These are phyloP conservation scores for Sthenelais limicola DNA, from an alignment of 2,888 invertebrate species.

Conservation along the genomic window DNA sequence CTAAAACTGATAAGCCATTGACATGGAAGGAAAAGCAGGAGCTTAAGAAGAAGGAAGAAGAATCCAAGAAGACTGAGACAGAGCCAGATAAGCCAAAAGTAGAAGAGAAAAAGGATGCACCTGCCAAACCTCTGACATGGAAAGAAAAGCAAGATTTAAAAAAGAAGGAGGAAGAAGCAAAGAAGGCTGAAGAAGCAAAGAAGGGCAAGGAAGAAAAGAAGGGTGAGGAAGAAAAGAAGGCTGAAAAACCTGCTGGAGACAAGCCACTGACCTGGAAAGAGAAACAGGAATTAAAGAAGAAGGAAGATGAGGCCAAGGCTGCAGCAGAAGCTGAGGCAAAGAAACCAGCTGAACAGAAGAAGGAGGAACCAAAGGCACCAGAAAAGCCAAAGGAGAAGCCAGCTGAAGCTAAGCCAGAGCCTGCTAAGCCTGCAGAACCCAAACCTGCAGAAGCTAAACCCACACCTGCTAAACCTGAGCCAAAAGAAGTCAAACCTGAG, in stretches of 20 bases:
- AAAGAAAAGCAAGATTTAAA: slow-evolving; percentile 26
- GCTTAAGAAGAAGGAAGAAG: slow-evolving; percentile 16
- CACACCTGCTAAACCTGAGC: slow-evolving; percentile 17
- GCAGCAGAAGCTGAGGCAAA: neutral
- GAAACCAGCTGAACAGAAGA: neutral
- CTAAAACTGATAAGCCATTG: slow-evolving; percentile 19
- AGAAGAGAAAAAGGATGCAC: neutral
- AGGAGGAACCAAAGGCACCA: neutral
- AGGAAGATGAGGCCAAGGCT: neutral
- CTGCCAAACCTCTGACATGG: slow-evolving; percentile 25
- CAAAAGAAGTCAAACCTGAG: slow-evolving; percentile 1
- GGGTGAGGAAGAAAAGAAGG: neutral
- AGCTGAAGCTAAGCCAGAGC: neutral
- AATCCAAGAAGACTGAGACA: no score
- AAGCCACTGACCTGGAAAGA: no score
- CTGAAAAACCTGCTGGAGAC: no score
- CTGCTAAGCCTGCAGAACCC: slow-evolving; percentile 17
- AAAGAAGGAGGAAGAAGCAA: slow-evolving; percentile 21
- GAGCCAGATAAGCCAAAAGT: no score
- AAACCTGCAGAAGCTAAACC: no score
- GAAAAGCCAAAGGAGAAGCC: neutral
- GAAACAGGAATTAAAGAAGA: no score
- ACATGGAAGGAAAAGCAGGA: slow-evolving; percentile 29
- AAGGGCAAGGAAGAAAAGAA: neutral
- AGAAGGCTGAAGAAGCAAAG: neutral